Evolutionary conservation across 2,113 vertebrate genomes (phyloP).

Genomic region (Rhinichthys klamathensis): DNA sequence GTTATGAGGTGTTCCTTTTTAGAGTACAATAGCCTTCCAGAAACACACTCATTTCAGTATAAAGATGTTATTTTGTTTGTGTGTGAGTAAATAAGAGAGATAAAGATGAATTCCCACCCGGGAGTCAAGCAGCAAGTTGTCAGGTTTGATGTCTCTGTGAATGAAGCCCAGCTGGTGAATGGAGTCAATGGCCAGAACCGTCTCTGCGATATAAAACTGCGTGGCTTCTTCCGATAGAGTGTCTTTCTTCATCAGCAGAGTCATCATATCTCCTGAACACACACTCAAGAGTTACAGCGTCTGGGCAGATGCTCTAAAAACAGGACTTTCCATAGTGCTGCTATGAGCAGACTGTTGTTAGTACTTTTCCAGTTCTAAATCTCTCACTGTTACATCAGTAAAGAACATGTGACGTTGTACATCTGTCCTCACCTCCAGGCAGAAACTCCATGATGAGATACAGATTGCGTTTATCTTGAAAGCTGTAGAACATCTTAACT

Average conservation of each 20-base stretch:
- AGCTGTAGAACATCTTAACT: conserved; percentile 99
- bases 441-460: conserved; percentile 99
- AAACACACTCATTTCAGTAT: neutral
- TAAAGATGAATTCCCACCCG: conserved; percentile 75
- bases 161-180: conserved; percentile 99
- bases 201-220: conserved; percentile 99
- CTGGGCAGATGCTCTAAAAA: conserved; percentile 2
- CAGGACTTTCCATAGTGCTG: neutral
- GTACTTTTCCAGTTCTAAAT: conserved; percentile 7
- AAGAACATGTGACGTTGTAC: neutral
- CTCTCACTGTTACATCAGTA: conserved; percentile 2
- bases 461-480: conserved; percentile 98
- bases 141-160: conserved; percentile 97
- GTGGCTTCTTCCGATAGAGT: conserved; percentile 96
- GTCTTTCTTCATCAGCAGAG: conserved; percentile 98
- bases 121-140: conserved; percentile 94
- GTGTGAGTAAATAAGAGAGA: neutral
- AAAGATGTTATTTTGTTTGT: neutral
- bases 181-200: conserved; percentile 94
- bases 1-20: neutral
- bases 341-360: neutral
- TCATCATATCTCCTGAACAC: conserved; percentile 97
- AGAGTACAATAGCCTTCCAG: neutral
- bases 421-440: conserved; percentile 85
- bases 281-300: conserved; percentile 9